Percentiles rank a stretch among this genome's conserved stretches.
These are phyloP conservation scores for Epinephelus awoara DNA, from an alignment of 2,797 vertebrate species.

Conservation along the genomic window DNA sequence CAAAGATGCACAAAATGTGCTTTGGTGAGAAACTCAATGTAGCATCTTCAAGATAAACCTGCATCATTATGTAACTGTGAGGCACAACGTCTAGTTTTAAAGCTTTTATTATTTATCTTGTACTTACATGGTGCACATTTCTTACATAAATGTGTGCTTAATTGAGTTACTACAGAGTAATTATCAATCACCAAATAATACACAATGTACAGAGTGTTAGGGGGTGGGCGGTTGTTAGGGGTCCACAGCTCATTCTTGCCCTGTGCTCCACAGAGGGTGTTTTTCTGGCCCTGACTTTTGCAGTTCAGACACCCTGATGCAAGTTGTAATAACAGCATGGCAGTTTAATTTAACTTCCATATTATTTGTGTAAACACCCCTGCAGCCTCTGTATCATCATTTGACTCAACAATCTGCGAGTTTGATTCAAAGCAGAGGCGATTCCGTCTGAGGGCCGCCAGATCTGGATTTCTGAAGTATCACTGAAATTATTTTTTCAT, in stretches of 20 bases:
- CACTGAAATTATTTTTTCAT: not conserved
- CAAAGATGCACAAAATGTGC: too few species aligned
- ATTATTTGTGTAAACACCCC: not conserved
- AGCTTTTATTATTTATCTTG: not conserved
- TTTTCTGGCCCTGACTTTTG: not conserved
- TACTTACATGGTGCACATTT: not conserved
- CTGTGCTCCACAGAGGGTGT: not conserved
- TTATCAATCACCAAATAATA: too few species aligned
- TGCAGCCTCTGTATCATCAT: not conserved
- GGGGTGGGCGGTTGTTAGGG: not conserved
- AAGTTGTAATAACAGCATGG: not conserved
- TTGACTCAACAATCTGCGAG: not conserved
- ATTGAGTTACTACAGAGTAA: not conserved
- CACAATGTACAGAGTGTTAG: not conserved
- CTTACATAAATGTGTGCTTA: not conserved
- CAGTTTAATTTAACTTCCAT: conserved; percentile 10
- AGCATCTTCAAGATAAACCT: not conserved
- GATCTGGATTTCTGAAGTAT: not conserved
- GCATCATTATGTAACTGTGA: not conserved
- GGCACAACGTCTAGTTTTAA: not conserved
- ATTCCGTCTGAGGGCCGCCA: not conserved
- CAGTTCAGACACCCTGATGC: not conserved
- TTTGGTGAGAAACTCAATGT: too few species aligned
- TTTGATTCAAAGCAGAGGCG: not conserved
- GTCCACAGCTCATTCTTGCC: not conserved